Base-by-base conservation (phyloP, 2,888 invertebrate genomes). In the Stenolophus ochropezus region DNA sequence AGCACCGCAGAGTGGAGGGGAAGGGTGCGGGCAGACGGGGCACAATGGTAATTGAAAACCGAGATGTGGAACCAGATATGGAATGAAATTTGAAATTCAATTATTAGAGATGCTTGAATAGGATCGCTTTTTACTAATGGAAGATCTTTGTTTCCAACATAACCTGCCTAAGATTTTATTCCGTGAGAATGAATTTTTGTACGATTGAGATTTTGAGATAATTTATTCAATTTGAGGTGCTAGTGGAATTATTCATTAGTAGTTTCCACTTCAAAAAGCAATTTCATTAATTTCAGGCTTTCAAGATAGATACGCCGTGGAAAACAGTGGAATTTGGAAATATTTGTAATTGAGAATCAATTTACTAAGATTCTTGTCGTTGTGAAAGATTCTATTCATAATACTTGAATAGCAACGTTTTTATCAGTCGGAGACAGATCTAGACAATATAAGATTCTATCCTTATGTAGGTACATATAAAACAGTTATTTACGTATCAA, bases 61-160 rank as follows among this genome's bases (percentile, higher is more conserved):
- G 53, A 25, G 75, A 75, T 75, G 75, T 25, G 53, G 53, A 75
- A 75, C 25, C 75, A 53, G 75, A 75, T 75, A 75, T 53, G 75
- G 53, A 75, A 75, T 53, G 53, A 75, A 75, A 75, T 75, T 51
- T 75, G 27, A 27, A 75, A 75, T 75, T 73, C 73, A 73, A 73
- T 73, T 73, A 73, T 73, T 51, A 47, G 49, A 73, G 73, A 73
- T 11, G 73, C 18, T 69, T 69, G 69, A 69, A 69, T 69, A 20
- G 6, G 21, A 69, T 42, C 42, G 69, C 69, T 69, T 69, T 69
- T 69, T 69, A 69, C 18, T 61, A 25, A 61, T 61, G 61, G 61
- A 61, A 61, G 61, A 61, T 61, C 61, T 61, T 61, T 61, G 61
- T 61, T 61, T 61, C 14, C 61, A 25, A 21, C 23, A 61, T 23